A percentile compares a stretch with the other conserved stretches of the same genome.
Evolutionary conservation across 1,140 invertebrate genomes (phyloP).

Genomic region (Lineus longissimus): DNA sequence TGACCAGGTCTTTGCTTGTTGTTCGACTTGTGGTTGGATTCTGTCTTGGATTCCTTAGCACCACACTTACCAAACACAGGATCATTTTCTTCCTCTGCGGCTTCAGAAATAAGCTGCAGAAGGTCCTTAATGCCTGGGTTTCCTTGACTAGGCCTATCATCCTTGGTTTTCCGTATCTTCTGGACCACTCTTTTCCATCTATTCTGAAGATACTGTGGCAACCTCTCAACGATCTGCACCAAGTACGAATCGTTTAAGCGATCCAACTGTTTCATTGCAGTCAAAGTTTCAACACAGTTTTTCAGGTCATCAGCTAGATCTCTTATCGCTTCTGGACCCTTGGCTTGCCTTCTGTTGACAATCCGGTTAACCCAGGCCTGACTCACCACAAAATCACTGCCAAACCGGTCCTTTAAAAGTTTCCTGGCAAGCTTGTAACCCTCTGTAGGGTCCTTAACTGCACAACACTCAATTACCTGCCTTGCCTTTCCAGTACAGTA

Average conservation of each 20-base stretch:
- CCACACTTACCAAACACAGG: neutral
- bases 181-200: no score
- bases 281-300: conserved; percentile 1
- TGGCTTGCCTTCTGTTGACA: neutral
- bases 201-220: neutral
- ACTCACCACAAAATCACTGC: neutral
- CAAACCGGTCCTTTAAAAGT: conserved; percentile 1
- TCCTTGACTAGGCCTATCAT: no score
- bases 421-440: neutral
- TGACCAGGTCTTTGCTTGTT: no score
- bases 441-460: neutral
- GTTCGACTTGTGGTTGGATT: neutral
- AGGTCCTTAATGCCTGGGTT: neutral
- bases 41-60: neutral
- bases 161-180: no score
- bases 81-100: neutral
- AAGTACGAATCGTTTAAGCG: neutral
- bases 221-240: neutral
- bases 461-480: neutral
- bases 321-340: neutral
- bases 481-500: conserved; percentile 4
- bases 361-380: neutral
- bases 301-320: neutral
- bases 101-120: neutral
- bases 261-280: neutral